A percentile compares a stretch with the other conserved stretches of the same genome.
phyloP scores from a whole-genome alignment of 2,113 vertebrate species.

The Saccopteryx leptura region DNA sequence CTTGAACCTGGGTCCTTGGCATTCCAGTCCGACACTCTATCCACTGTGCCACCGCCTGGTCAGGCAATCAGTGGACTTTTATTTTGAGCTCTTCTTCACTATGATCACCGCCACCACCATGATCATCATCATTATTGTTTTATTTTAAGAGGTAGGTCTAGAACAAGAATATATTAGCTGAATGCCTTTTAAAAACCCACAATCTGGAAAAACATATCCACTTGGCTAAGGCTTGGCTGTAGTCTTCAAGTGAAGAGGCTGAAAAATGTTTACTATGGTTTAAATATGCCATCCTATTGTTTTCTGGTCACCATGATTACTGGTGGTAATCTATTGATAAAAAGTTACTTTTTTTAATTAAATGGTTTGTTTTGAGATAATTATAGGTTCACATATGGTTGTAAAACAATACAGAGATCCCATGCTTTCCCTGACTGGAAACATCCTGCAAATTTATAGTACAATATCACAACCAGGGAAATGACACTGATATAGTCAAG shows the following conservation, averaged over 20 bases:
- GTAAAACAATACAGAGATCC: neutral
- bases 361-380: neutral
- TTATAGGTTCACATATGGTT: neutral
- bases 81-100: neutral
- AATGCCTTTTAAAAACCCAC: neutral
- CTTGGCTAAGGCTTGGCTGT: neutral
- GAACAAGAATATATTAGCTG: neutral
- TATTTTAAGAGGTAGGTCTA: neutral
- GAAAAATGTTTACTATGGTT: neutral
- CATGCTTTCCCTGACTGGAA: neutral
- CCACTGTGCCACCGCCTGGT: no score
- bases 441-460: neutral
- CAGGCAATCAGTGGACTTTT: neutral
- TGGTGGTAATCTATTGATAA: neutral
- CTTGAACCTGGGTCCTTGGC: no score
- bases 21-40: no score
- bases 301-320: neutral
- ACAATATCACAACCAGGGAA: neutral
- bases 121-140: neutral
- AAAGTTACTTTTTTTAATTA: neutral
- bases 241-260: neutral
- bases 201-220: neutral
- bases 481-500: neutral
- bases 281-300: neutral
- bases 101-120: neutral